A percentile compares a stretch with the other conserved stretches of the same genome.
These are phyloP conservation scores for Gortyna flavago DNA, from an alignment of 2,888 invertebrate species.

Conservation along the genomic window DNA sequence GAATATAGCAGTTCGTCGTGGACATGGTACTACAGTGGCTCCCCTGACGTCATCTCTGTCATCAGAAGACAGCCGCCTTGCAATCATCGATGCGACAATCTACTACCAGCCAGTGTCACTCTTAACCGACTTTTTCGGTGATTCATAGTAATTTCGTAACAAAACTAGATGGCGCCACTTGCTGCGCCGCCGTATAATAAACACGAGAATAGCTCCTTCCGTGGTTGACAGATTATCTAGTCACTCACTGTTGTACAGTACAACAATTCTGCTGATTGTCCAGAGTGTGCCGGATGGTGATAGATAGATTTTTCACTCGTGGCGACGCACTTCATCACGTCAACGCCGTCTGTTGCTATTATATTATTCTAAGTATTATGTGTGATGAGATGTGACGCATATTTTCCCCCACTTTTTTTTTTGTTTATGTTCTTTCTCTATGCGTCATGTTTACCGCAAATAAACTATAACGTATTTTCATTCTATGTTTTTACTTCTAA, in stretches of 20 bases:
- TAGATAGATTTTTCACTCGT: background rate
- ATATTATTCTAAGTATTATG: no score
- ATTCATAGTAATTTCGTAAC: background rate
- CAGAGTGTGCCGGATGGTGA: background rate
- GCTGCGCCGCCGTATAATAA: background rate
- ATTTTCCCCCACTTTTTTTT: background rate
- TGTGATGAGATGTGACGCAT: background rate
- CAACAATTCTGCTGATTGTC: no score
- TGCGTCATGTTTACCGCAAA: background rate
- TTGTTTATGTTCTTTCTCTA: background rate
- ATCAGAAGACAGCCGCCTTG: background rate
- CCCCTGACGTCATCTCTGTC: background rate
- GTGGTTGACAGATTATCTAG: background rate
- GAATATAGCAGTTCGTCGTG: background rate
- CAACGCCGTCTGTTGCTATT: background rate
- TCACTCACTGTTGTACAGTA: no score
- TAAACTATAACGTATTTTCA: no score
- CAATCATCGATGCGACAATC: background rate
- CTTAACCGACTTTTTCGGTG: background rate
- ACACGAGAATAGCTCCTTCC: background rate
- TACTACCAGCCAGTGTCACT: background rate
- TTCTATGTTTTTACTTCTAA: background rate
- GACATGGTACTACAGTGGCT: background rate
- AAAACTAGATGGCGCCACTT: background rate
- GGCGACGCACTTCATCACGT: background rate